Evolutionary conservation across 2,797 vertebrate species (phyloP), one percentile per base, ranked within the genome.

Genomic region (Gymnopithys bicolor): DNA sequence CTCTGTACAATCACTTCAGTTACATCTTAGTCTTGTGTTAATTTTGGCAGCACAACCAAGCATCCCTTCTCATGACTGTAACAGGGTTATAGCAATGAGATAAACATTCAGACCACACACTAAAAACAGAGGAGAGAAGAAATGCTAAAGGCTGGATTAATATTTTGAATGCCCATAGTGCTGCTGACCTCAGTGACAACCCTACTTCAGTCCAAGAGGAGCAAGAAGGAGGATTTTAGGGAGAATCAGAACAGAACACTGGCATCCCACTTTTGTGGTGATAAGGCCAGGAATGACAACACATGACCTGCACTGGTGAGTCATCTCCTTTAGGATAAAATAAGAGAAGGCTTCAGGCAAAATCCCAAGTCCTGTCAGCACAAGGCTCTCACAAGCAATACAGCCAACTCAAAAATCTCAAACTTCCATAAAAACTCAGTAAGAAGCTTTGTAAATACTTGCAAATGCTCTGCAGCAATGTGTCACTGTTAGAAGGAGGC

Each of bases 1-100:
- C 78, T 95, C 84, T 82, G 53, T 92, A 56, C 16, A 19, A 89
- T 80, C 22, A 84, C 96, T 97, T 95, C 48, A 90, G 93, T 97
- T 95, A 80, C 63, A 91, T 91, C 75, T 94, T 52, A 92, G 33
- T 64, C 78, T 80, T 67, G 30, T 55, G 73, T 78, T 88, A 96
- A 88, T 85, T 93, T 48, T 94, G 90, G 84, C 78, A 93, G 95
- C 66, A 91, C 53, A 83, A 32, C 30, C 3, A 0, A 88, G 69
- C 74, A 89, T 73, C 66, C 56, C 46, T 64, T 69, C 51, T 68
- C 30, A 3, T 11, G 60, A 51, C 8, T 55, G 9, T 45, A 79
- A 76, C 68, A 51, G 58, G 22, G 46, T 27, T 86, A 67, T 39
- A 13, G 3, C 49, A 91, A 45, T 1, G 3, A 84, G 41, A 88